Evolutionary conservation across 2,797 vertebrate species (phyloP).

Genomic region (Phoebastria nigripes): DNA sequence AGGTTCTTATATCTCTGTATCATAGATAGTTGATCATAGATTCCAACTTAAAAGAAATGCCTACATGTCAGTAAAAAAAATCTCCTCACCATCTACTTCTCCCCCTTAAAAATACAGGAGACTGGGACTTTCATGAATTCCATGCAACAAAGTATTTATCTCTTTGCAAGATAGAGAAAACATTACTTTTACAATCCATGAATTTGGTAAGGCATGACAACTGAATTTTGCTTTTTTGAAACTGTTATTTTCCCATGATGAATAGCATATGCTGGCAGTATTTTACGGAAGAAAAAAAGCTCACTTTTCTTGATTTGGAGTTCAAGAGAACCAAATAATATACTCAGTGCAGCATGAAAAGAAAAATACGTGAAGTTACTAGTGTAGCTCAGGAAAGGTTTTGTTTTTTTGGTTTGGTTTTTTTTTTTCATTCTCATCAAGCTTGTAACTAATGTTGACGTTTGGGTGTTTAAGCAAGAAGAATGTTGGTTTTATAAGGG

Average conservation of each 20-base stretch:
- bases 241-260: not conserved
- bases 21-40: not conserved
- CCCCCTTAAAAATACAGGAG: not conserved
- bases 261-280: not conserved
- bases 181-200: not conserved
- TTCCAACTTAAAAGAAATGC: not conserved
- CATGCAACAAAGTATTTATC: not conserved
- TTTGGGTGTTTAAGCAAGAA: constrained; percentile 64
- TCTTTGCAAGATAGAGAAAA: not conserved
- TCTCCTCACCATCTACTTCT: not conserved
- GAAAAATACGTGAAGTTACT: constrained; percentile 18
- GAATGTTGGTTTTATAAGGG: constrained; percentile 64
- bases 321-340: constrained; percentile 10
- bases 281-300: not conserved
- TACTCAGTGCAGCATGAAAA: not conserved
- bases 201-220: not conserved
- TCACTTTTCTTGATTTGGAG: not conserved
- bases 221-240: not conserved
- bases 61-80: not conserved
- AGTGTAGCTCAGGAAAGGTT: not conserved
- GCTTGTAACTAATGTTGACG: constrained; percentile 33
- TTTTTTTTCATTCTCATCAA: constrained; percentile 10
- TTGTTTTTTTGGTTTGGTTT: too few relatives aligned
- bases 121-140: not conserved
- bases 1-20: not conserved